Percentiles rank a stretch among this genome's conserved stretches.
Evolutionary conservation across 2,888 invertebrate genomes (phyloP).

Genomic region (Punctoribates punctum): DNA sequence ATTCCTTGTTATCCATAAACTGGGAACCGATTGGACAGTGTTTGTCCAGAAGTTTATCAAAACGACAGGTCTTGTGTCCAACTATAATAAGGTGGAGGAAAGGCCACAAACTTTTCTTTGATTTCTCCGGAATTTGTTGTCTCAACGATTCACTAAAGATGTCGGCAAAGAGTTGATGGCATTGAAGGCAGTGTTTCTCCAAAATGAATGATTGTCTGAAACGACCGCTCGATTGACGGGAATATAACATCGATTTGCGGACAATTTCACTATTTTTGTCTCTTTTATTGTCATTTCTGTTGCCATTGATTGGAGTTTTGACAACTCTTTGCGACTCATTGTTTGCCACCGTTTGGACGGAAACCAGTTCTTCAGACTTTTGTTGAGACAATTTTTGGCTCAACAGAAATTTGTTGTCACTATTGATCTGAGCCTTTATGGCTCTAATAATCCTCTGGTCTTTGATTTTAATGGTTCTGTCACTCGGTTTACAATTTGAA

Average conservation of each 20-base stretch:
- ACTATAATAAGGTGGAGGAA: not conserved
- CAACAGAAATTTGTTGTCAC: not conserved
- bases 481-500: not conserved
- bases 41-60: slow-evolving; percentile 11
- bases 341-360: not conserved
- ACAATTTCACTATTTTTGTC: not conserved
- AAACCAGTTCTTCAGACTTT: not conserved
- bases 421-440: not conserved
- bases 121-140: not conserved
- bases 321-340: not conserved
- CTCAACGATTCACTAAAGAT: not conserved
- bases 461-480: not conserved
- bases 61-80: slow-evolving; percentile 22
- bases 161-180: not conserved
- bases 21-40: not conserved
- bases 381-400: not conserved
- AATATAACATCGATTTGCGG: slow-evolving; percentile 28
- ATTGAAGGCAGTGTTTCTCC: not conserved
- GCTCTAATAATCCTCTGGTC: not conserved
- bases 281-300: not conserved
- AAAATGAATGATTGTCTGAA: not conserved
- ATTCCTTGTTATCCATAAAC: not conserved
- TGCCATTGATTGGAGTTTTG: not conserved
- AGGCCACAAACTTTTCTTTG: slow-evolving; percentile 9
- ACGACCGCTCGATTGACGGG: slow-evolving; percentile 7